Evolutionary conservation across 2,113 vertebrate species (phyloP).

Genomic region (Motacilla tschutschensis): DNA sequence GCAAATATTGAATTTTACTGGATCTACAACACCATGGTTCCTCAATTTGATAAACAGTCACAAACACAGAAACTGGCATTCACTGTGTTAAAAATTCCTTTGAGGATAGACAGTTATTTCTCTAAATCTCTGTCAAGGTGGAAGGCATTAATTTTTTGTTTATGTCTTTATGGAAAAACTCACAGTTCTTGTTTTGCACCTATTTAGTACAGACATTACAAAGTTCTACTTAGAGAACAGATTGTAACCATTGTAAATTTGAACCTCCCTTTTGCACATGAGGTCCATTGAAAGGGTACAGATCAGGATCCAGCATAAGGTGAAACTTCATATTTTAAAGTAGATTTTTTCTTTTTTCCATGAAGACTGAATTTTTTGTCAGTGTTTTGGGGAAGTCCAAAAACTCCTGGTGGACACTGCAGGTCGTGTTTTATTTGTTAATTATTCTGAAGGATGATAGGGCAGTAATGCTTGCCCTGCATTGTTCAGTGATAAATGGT

Average conservation of each 20-base stretch:
- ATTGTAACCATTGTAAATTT: neutral
- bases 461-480: neutral
- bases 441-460: neutral
- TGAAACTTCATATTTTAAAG: neutral
- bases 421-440: neutral
- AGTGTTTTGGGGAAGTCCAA: neutral
- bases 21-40: neutral
- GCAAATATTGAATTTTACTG: neutral
- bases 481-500: neutral
- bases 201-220: neutral
- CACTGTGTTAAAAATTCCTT: neutral
- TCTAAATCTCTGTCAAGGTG: neutral
- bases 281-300: fast-evolving
- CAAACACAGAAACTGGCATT: neutral
- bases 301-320: neutral
- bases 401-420: neutral
- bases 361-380: neutral
- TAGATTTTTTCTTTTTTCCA: neutral
- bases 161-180: neutral
- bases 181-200: neutral
- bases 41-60: neutral
- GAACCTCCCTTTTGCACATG: neutral
- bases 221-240: neutral
- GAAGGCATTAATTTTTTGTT: neutral
- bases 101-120: neutral